Percentiles rank a stretch among this genome's conserved stretches.
phyloP scores from a whole-genome alignment of 2,113 vertebrate genomes.

The Chamaetylas fuelleborni region DNA sequence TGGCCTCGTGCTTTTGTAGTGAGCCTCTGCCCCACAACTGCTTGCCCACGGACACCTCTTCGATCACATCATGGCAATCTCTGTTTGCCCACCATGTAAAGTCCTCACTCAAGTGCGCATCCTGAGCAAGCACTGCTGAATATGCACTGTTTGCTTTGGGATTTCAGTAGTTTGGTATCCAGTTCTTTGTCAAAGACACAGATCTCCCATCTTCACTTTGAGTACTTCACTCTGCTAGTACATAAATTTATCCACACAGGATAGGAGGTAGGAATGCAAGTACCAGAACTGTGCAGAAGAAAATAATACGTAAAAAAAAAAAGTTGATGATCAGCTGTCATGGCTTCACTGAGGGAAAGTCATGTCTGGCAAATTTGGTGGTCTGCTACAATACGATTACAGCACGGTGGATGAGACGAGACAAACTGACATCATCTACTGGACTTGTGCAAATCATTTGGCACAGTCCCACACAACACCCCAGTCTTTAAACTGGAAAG shows the following conservation, averaged over 20 bases:
- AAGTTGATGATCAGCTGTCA: neutral
- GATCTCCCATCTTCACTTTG: neutral
- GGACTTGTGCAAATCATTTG: neutral
- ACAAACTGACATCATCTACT: neutral
- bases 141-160: rapidly evolving
- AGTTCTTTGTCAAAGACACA: neutral
- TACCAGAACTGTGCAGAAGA: neutral
- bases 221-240: neutral
- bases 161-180: neutral
- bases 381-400: neutral
- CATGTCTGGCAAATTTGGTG: neutral
- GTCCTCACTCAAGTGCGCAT: neutral
- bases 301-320: neutral
- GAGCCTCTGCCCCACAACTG: neutral
- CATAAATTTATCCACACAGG: neutral
- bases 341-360: neutral
- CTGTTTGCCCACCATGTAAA: neutral
- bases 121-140: neutral
- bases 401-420: neutral
- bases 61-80: neutral
- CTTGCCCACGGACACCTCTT: neutral
- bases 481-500: neutral
- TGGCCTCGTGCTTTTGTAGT: neutral
- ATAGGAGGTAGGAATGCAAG: neutral
- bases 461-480: rapidly evolving